Conservation (phyloP, 2,113 vertebrate genomes). For the Camelus bactrianus region DNA sequence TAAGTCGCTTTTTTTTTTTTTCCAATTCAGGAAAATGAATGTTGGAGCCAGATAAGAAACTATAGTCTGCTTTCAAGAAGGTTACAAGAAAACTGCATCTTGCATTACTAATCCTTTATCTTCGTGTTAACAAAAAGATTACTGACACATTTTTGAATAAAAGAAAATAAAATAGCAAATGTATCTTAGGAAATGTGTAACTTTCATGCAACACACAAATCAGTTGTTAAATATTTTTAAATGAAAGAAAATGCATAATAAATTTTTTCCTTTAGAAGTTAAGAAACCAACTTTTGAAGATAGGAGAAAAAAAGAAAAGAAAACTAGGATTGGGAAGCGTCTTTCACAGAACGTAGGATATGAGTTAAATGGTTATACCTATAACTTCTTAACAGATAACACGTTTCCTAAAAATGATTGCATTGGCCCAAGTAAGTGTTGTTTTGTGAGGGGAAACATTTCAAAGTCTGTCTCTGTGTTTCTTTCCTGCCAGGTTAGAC, state of each 20-base stretch:
- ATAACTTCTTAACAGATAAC: constrained; percentile 62
- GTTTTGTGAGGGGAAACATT: constrained; percentile 26
- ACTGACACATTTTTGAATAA: constrained; percentile 92
- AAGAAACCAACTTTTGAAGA: constrained; percentile 85
- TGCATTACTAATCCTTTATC: constrained; percentile 94
- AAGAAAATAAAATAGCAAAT: constrained; percentile 91
- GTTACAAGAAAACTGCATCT: constrained; percentile 92
- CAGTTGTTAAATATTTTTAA: constrained; percentile 86
- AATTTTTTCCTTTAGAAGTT: constrained; percentile 86
- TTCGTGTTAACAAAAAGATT: constrained; percentile 93
- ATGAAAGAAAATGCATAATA: constrained; percentile 88
- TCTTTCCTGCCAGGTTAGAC: not conserved
- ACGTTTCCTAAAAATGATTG: constrained; percentile 41
- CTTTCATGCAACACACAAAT: constrained; percentile 90
- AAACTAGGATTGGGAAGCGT: constrained; percentile 15
- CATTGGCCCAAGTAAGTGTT: constrained; percentile 6
- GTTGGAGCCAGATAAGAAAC: constrained; percentile 92
- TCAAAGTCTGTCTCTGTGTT: not conserved
- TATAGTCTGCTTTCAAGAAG: constrained; percentile 92
- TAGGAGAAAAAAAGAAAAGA: constrained; percentile 57
- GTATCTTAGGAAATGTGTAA: constrained; percentile 89
- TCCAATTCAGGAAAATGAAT: constrained; percentile 89
- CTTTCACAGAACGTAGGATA: constrained; percentile 37
- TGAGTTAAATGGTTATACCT: constrained; percentile 64
- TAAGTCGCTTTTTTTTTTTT: constrained; percentile 83